Evolutionary conservation across 35 echinoderm and acorn worm genomes (phyloP).

Genomic region (Ophiothrix spiculata): DNA sequence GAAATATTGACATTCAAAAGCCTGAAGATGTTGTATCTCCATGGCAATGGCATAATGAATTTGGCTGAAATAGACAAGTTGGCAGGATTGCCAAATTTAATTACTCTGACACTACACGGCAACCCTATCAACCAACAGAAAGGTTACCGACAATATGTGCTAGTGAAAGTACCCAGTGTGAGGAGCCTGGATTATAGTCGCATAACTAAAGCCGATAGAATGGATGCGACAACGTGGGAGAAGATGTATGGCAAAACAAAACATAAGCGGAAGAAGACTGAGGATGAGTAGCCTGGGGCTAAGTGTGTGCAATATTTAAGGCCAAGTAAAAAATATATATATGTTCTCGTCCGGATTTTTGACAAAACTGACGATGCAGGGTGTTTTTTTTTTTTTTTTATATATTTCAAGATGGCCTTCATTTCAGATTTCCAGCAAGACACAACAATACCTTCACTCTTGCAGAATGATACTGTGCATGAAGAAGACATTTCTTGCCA

Average conservation of each 20-base stretch:
- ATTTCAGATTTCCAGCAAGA: no score
- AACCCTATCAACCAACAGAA: slow-evolving; percentile 77
- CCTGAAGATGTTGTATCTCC: slow-evolving; percentile 90
- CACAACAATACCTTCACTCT: no score
- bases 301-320: no score
- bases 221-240: slow-evolving; percentile 74
- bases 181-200: slow-evolving; percentile 81
- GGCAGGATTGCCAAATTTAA: slow-evolving; percentile 46
- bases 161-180: slow-evolving; percentile 68
- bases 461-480: no score
- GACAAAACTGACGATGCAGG: no score
- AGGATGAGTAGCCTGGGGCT: slow-evolving; percentile 32
- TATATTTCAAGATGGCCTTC: no score
- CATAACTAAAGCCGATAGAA: slow-evolving; percentile 75
- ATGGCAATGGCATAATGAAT: slow-evolving; percentile 77
- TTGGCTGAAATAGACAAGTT: slow-evolving; percentile 82
- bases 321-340: no score
- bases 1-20: slow-evolving; percentile 54
- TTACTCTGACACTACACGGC: slow-evolving; percentile 73
- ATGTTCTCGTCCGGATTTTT: no score
- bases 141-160: slow-evolving; percentile 78
- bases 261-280: slow-evolving; percentile 35
- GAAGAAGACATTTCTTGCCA: no score
- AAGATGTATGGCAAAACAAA: slow-evolving; percentile 72
- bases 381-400: no score